phyloP scores from a whole-genome alignment of 2,888 invertebrate genomes.

The Chaetoderma sp. region DNA sequence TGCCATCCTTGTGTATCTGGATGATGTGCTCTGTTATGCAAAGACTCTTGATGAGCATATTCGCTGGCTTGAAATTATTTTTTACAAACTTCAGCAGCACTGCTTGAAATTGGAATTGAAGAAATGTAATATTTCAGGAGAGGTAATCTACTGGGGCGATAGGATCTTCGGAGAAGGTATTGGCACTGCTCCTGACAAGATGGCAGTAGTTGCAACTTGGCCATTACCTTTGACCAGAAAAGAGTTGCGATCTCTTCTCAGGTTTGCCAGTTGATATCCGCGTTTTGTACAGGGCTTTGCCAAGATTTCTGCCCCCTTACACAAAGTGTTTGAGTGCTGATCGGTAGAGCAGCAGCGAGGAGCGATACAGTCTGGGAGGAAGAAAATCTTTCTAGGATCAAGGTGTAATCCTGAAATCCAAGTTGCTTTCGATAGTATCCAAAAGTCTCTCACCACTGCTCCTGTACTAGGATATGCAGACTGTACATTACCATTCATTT shows the following conservation, averaged over 20 bases:
- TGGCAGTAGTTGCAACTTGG: neutral
- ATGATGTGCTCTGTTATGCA: neutral
- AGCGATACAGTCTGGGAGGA: neutral
- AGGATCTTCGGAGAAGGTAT: neutral
- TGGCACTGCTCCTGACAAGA: conserved; percentile 1
- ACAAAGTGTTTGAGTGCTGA: too few relatives aligned
- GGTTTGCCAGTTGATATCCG: neutral
- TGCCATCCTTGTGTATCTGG: neutral
- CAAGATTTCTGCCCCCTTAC: neutral
- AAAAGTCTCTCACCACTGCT: too few relatives aligned
- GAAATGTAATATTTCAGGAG: too few relatives aligned
- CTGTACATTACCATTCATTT: too few relatives aligned
- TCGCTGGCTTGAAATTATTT: neutral
- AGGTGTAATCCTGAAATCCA: too few relatives aligned
- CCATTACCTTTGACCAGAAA: conserved; percentile 3
- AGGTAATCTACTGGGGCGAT: neutral
- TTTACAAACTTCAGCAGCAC: neutral
- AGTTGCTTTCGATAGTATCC: too few relatives aligned
- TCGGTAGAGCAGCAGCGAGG: too few relatives aligned
- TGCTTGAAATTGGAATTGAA: neutral
- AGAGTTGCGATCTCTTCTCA: conserved; percentile 5
- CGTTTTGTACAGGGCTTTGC: neutral
- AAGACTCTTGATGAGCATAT: neutral
- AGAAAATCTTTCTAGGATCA: neutral
- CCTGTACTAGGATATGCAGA: too few relatives aligned